Base-by-base conservation (phyloP, 2,113 vertebrate genomes). In the Osmerus mordax region DNA sequence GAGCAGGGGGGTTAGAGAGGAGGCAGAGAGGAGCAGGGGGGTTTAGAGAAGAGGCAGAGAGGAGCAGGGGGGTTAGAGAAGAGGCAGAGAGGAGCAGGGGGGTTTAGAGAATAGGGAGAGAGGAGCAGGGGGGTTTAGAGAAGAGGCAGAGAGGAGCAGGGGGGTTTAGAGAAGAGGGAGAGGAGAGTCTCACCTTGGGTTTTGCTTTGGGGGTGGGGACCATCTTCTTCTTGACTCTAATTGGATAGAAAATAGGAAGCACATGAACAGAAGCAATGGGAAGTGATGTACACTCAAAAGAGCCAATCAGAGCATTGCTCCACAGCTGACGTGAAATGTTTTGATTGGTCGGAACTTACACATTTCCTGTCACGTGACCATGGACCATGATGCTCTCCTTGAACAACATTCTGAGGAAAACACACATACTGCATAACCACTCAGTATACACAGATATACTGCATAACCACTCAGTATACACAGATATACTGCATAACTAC, bases 301-400 rank as follows among this genome's bases (percentile, higher is more conserved):
- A 19, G 7, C 55, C 15, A 56, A 56, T 18, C 15, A 19, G 55
- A 56, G n/a, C 55, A 56, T 11, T 14, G 54, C 12, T 55, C 13
- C 54, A 36, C 6, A 55, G 13, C 55, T 18, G 18, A 18, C 2
- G 16, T 2, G 3, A 19, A 41, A 15, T 12, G 13, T 28, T 21
- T 1, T 3, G 12, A 60, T 74, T 47, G 41, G 32, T 36, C 32
- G 3, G 62, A 28, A 98, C 97, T 94, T 87, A 99, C 97, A 92
- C 94, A 89, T 95, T 95, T 88, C 96, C 95, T 78, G 97, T 99
- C 71, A 99, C 93, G 88, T 98, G 96, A 86, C 94, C 94, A 70
- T 99, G 97, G 71, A 93, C 96, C 90, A 93, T 91, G 76, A 91
- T 94, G 86, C 97, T 99, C 91, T 99, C 97, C 85, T 99, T 99